Percentiles rank a stretch among this genome's conserved stretches.
These are phyloP conservation scores for Spilosoma lubricipeda DNA, from an alignment of 2,888 invertebrate genomes.

Conservation along the genomic window DNA sequence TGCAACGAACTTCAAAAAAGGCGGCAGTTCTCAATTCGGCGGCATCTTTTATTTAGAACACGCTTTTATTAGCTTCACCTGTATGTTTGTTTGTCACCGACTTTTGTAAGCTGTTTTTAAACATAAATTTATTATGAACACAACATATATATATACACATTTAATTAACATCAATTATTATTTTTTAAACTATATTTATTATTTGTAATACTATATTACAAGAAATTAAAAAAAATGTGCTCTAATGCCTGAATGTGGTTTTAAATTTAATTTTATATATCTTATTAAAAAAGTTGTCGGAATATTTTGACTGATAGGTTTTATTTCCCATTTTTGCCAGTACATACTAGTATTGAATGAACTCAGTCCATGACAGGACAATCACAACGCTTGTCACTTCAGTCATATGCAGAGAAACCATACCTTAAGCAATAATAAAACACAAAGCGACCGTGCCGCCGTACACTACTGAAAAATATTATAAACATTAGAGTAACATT, in stretches of 20 bases:
- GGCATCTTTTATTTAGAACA: too few relatives aligned
- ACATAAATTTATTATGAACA: too few relatives aligned
- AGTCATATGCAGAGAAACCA: slow-evolving; percentile 30
- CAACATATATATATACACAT: too few relatives aligned
- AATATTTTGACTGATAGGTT: neutral
- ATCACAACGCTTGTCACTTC: neutral
- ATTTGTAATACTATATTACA: too few relatives aligned
- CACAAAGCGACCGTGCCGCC: slow-evolving; percentile 46
- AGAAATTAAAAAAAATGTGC: neutral
- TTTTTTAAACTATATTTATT: too few relatives aligned
- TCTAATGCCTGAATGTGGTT: neutral
- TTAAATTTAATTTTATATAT: too few relatives aligned
- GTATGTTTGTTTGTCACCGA: too few relatives aligned
- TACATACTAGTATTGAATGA: neutral
- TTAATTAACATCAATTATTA: too few relatives aligned
- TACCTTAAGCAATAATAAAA: slow-evolving; percentile 44
- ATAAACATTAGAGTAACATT: slow-evolving; percentile 36
- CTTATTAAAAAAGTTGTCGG: neutral
- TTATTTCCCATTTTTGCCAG: neutral
- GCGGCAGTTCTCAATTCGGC: too few relatives aligned
- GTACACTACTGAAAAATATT: slow-evolving; percentile 27
- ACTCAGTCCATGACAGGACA: neutral
- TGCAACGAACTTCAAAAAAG: neutral
- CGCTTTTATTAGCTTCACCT: too few relatives aligned
- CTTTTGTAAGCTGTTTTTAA: too few relatives aligned